Percentiles rank a stretch among this genome's conserved stretches.
Conservation (phyloP, 1,140 invertebrate genomes). For the Sesamia nonagrioides region DNA sequence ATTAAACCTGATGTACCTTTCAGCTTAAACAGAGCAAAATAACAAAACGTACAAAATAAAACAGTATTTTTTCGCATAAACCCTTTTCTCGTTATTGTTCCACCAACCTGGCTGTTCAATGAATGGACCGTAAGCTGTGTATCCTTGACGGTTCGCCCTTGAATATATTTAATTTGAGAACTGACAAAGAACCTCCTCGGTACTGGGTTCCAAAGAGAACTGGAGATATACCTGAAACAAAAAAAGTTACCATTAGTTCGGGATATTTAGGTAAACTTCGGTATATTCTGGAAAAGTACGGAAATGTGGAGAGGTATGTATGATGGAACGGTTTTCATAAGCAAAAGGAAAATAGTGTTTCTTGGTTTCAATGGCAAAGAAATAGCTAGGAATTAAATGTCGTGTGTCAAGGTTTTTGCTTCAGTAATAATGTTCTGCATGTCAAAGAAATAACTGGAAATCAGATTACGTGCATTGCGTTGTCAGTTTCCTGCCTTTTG, state of each 20-base stretch:
- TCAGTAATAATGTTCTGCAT: not conserved
- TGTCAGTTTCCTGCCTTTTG: too few species aligned
- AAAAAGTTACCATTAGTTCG: not conserved
- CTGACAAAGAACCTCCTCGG: not conserved
- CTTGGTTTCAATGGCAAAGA: not conserved
- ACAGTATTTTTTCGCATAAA: not conserved
- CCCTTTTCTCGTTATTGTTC: not conserved
- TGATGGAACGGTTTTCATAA: not conserved
- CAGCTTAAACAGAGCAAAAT: not conserved
- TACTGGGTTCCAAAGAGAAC: not conserved
- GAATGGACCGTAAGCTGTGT: not conserved
- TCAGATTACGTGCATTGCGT: not conserved
- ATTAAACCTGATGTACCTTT: not conserved
- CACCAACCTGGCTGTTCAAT: not conserved
- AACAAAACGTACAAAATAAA: not conserved
- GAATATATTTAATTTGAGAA: constrained; percentile 5
- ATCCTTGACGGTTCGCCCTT: not conserved
- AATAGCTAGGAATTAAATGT: not conserved
- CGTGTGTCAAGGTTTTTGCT: not conserved
- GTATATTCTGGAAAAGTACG: not conserved
- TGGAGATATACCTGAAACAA: constrained; percentile 28
- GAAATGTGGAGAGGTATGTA: not conserved
- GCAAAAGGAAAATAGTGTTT: not conserved
- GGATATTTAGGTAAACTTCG: not conserved
- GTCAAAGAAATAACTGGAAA: not conserved